Evolutionary conservation across 1,140 invertebrate species (phyloP).

Genomic region (Chrysomallon squamiferum): DNA sequence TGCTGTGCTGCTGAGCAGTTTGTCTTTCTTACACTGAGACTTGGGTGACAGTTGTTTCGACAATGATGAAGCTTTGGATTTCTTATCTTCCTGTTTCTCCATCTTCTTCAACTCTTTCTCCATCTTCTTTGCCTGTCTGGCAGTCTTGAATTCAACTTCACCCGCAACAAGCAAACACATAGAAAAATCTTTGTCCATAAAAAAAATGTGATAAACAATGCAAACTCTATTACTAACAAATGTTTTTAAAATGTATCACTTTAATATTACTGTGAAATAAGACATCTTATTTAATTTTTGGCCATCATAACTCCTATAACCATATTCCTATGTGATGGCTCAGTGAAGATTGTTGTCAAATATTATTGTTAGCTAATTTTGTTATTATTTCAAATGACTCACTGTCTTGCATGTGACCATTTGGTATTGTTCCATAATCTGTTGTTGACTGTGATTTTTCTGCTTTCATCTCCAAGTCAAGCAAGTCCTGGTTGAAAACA

Average conservation of each 20-base stretch:
- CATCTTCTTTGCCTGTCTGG: constrained; percentile 65
- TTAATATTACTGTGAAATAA: too few relatives aligned
- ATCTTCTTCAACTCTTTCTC: constrained; percentile 61
- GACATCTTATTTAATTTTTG: too few relatives aligned
- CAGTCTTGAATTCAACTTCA: constrained; percentile 52
- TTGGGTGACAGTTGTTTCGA: constrained; percentile 76
- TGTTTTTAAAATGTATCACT: too few relatives aligned
- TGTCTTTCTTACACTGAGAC: constrained; percentile 64
- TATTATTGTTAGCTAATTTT: too few relatives aligned
- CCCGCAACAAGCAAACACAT: constrained; percentile 8
- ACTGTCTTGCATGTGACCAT: constrained; percentile 1
- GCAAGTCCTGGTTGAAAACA: not conserved
- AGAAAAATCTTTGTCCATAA: not conserved
- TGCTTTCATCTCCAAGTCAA: constrained; percentile 14
- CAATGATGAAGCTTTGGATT: constrained; percentile 70
- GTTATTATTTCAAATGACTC: not conserved
- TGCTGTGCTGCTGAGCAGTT: constrained; percentile 64
- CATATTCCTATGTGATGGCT: too few relatives aligned
- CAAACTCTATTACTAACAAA: not conserved
- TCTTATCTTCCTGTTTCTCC: constrained; percentile 52
- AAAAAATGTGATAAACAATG: not conserved
- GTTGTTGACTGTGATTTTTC: not conserved
- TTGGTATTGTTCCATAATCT: constrained; percentile 3
- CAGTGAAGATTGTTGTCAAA: too few relatives aligned
- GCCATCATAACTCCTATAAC: too few relatives aligned